These are phyloP conservation scores for Colossoma macropomum DNA, from an alignment of 2,113 vertebrate genomes.

Conservation along the genomic window DNA sequence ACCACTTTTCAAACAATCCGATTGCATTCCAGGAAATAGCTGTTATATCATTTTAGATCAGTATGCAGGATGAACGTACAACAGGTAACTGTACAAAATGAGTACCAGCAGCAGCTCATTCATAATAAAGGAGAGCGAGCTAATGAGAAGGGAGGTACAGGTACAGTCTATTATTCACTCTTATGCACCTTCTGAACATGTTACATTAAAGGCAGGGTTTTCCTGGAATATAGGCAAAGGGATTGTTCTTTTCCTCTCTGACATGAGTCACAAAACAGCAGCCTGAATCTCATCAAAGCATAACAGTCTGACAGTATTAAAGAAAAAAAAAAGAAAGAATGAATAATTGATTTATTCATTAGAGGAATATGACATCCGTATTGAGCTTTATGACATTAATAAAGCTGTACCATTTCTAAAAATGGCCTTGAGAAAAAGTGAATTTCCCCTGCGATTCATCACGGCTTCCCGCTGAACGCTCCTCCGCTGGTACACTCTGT, in stretches of 20 bases:
- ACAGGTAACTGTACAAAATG: not conserved
- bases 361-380: slow-evolving; percentile 65
- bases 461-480: slow-evolving; percentile 38
- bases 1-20: no score
- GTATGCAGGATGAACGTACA: not conserved
- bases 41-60: not conserved
- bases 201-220: not conserved
- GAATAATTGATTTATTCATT: slow-evolving; percentile 78
- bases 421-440: slow-evolving; percentile 64
- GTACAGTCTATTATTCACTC: not conserved
- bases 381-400: slow-evolving; percentile 63
- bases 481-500: not conserved
- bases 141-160: not conserved
- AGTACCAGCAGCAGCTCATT: not conserved
- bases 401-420: slow-evolving; percentile 69
- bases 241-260: not conserved
- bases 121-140: no score
- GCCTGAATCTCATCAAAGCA: slow-evolving; percentile 28
- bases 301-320: slow-evolving; percentile 56
- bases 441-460: slow-evolving; percentile 66
- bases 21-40: not conserved
- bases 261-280: slow-evolving; percentile 21
- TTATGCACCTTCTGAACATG: not conserved
- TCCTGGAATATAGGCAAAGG: not conserved
- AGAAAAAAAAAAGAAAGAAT: slow-evolving; percentile 63